Evolutionary conservation across 2,797 vertebrate species (phyloP).

Genomic region (Alfaro cultratus): DNA sequence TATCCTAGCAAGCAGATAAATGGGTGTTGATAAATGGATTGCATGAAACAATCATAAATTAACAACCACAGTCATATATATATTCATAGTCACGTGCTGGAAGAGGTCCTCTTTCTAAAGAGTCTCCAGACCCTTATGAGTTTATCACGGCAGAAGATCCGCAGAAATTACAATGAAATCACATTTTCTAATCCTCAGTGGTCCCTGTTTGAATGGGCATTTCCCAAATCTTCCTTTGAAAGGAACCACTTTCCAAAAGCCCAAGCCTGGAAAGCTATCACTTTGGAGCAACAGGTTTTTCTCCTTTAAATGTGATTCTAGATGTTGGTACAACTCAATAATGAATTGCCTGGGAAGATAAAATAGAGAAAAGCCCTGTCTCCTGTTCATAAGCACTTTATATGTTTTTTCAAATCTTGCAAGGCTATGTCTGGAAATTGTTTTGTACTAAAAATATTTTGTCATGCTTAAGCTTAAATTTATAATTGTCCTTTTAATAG

Average conservation of each 20-base stretch:
- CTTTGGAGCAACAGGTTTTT: background rate
- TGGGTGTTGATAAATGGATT: background rate
- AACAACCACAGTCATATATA: background rate
- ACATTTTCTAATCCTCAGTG: background rate
- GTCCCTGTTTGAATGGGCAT: background rate
- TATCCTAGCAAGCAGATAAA: background rate
- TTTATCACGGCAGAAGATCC: background rate
- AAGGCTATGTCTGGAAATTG: background rate
- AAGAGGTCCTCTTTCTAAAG: background rate
- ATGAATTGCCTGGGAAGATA: background rate
- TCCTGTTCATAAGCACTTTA: background rate
- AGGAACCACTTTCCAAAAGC: no score
- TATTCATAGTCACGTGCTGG: background rate
- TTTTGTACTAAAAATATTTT: background rate
- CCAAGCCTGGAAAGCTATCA: background rate
- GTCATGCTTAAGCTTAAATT: background rate
- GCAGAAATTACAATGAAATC: no score
- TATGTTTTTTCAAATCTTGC: no score
- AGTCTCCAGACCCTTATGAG: background rate
- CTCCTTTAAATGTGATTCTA: no score
- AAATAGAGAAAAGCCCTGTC: background rate
- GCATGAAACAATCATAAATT: background rate
- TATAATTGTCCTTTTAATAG: background rate
- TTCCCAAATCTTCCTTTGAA: background rate
- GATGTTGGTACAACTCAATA: background rate